Evolutionary conservation across 2,797 vertebrate species (phyloP).

Genomic region (Aldrovandia affinis): DNA sequence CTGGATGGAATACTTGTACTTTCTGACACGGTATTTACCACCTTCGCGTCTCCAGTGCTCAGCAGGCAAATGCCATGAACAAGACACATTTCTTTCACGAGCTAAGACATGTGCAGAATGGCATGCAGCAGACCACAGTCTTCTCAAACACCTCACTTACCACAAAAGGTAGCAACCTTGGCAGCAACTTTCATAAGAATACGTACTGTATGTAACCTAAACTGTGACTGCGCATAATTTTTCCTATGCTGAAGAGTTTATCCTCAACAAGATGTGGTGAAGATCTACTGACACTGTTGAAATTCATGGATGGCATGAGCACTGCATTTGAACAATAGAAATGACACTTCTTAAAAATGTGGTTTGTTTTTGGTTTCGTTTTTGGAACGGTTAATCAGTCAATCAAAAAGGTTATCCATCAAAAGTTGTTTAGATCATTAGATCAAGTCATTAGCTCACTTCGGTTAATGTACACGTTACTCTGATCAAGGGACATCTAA

Average conservation of each 20-base stretch:
- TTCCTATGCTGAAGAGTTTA: background rate
- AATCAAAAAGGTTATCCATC: conserved; percentile 26
- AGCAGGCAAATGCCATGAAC: conserved; percentile 32
- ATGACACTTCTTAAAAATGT: background rate
- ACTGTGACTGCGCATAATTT: background rate
- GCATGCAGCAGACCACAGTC: conserved; percentile 36
- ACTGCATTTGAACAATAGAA: background rate
- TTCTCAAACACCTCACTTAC: conserved; percentile 25
- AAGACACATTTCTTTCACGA: conserved; percentile 28
- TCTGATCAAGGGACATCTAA: background rate
- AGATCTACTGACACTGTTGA: background rate
- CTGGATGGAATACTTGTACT: background rate
- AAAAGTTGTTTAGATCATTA: conserved; percentile 21
- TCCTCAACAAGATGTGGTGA: background rate
- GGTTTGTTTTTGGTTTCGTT: background rate
- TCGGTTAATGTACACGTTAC: background rate
- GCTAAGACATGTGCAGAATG: conserved; percentile 31
- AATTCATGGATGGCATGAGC: background rate
- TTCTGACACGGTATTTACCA: conserved; percentile 22
- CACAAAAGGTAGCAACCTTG: conserved; percentile 20
- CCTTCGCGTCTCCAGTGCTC: conserved; percentile 40
- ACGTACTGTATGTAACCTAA: background rate
- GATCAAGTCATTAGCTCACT: background rate
- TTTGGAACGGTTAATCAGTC: background rate
- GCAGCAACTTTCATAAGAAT: conserved; percentile 27